Evolutionary conservation across 2,888 invertebrate genomes (phyloP).

Genomic region (Thumatha senex): DNA sequence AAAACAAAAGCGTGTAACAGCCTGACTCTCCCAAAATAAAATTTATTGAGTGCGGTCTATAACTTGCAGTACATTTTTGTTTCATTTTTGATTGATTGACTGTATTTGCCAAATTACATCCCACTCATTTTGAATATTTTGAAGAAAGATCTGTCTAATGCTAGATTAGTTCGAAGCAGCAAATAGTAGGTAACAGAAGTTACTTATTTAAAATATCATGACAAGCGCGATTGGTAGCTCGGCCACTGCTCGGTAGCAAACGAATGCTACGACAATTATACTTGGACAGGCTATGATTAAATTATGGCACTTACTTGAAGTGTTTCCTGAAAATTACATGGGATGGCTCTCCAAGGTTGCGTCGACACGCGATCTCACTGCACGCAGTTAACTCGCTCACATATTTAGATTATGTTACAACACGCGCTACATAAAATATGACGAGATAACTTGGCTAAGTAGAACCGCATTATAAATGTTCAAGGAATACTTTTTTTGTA

Average conservation of each 20-base stretch:
- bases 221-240: conserved; percentile 40
- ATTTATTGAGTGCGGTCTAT: no score
- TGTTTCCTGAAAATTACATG: conserved; percentile 83
- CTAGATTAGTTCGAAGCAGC: conserved; percentile 16
- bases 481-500: neutral
- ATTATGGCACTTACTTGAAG: conserved; percentile 78
- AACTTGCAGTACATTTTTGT: no score
- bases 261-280: conserved; percentile 77
- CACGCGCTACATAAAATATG: conserved; percentile 13
- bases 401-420: conserved; percentile 40
- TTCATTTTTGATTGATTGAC: no score
- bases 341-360: conserved; percentile 80
- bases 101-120: no score
- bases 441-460: conserved; percentile 1
- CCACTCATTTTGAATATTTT: no score
- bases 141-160: no score
- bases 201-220: conserved; percentile 49
- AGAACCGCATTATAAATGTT: neutral
- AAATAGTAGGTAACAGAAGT: conserved; percentile 1
- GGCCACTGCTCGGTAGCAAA: conserved; percentile 61
- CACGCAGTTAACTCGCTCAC: conserved; percentile 65
- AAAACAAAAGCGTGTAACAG: no score
- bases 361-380: conserved; percentile 72
- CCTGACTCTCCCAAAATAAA: no score
- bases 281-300: conserved; percentile 79